Evolutionary conservation across 1,140 invertebrate genomes (phyloP), one percentile per base, ranked within the genome.

Genomic region (Mizuhopecten yessoensis): DNA sequence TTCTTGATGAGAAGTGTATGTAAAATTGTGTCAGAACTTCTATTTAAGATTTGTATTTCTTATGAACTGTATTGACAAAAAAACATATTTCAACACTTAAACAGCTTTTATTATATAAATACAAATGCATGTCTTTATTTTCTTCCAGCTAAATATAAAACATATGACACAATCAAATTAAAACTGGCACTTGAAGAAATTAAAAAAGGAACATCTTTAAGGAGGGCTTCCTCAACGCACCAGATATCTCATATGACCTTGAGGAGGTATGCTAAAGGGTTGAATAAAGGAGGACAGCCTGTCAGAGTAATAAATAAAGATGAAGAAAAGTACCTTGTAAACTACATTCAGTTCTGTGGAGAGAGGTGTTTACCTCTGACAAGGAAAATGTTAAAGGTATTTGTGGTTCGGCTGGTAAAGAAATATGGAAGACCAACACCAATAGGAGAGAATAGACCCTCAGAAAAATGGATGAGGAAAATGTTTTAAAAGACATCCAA

Each of bases 281-380:
- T 49, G 3, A 49, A 49, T 15, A 49, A 49, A 15, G 45, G 45
- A 49, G 45, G 20, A 9, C 45, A 49, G 45, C 87, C 87, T 39
- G n/a, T 29, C 13, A 7, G 87, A 36, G 36, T 34, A 23, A 20
- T 88, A 0, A 15, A 7, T 23, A 13, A 2, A 5, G 87, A 88
- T 34, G 87, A 88, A 39, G 87, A 88, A 29, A 20, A 20, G n/a
- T 34, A 34, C 20, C 36, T 88, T 13, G 87, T 39, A 11, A 34
- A 5, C 2, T 88, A 88, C 87, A 88, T 88, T 1, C 20, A 34
- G n/a, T 88, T 39, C n/a, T 17, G 33, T 20, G 9, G 15, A 34
- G 87, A 88, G n/a, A 88, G 87, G 36, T n/a, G n/a, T n/a, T n/a
- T n/a, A n/a, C n/a, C n/a, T 34, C 33, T 88, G 1, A 88, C 87